Evolutionary conservation across 2,888 invertebrate species (phyloP), one percentile per base, ranked within the genome.

Genomic region (Leptodirus hochenwartii): DNA sequence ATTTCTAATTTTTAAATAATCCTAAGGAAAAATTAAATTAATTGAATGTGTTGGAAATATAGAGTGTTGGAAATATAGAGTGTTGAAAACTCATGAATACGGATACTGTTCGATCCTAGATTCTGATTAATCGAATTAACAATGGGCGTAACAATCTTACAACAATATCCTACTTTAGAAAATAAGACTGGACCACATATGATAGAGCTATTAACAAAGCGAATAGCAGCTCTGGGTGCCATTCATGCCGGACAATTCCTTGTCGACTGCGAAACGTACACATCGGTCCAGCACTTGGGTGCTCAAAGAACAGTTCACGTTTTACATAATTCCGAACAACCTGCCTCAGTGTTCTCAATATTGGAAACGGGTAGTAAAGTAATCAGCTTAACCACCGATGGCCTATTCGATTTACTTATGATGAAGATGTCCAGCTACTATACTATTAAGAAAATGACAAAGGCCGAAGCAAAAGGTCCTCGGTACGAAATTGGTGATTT

Each of bases 271-370:
- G 93, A 95, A 53, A 90, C 90, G 1, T 91, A 82, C 48, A 73
- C 74, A 22, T 81, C 84, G 1, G 70, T 75, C 25, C 75, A 78
- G 2, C 70, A 72, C 44, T 61, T 79, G 49, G 82, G 79, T 4
- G 67, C 71, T 26, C 75, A 78, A 34, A 72, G 81, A 44, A 78
- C 80, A 1, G 78, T 91, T 0, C 87, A 91, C 54, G 77, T 93
- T n/a, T 62, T 95, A 5, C 91, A 93, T 58, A 87, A 93, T 54
- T 90, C 87, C 0, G 93, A 95, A 50, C 84, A 88, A 47, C 93
- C 93, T 0, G 90, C 88, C 0, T 82, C 91, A 0, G 87, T 88
- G 3, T 93, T 91, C 57, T 80, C 90, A 5, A 71, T 91, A 15
- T 61, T 93, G 5, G 93, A 93, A 44, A 78, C 77, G 28, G 87